phyloP scores from a whole-genome alignment of 2,888 invertebrate genomes.

The Andrena flavipes region DNA sequence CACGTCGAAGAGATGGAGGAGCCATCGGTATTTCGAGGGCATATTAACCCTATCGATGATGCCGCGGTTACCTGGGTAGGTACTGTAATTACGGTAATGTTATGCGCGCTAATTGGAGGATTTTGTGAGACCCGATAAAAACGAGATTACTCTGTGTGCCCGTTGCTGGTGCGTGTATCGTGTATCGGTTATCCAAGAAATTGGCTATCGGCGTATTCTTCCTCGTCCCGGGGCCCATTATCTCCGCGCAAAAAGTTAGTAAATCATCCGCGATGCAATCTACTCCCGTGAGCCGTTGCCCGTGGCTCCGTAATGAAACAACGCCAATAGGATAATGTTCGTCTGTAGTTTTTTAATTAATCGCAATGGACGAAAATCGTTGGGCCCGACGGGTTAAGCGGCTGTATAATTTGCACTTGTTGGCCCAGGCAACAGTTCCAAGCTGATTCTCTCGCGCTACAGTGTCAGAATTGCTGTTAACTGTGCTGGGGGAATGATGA shows the following conservation, averaged over 20 bases:
- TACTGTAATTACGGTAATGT: constrained; percentile 81
- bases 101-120: constrained; percentile 82
- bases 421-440: neutral
- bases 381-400: neutral
- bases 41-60: constrained; percentile 76
- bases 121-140: constrained; percentile 79
- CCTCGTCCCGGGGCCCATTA: constrained; percentile 60
- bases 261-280: constrained; percentile 68
- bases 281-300: constrained; percentile 11
- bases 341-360: constrained; percentile 50
- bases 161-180: constrained; percentile 65
- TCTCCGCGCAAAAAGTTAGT: constrained; percentile 57
- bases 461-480: neutral
- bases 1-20: constrained; percentile 48
- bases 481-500: too few relatives aligned
- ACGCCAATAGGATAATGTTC: constrained; percentile 49
- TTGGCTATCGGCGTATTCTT: constrained; percentile 74
- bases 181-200: constrained; percentile 74
- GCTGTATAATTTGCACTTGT: constrained; percentile 21
- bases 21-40: constrained; percentile 68
- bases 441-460: neutral
- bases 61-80: constrained; percentile 65
- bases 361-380: constrained; percentile 40
- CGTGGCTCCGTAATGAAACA: constrained; percentile 42
- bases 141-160: constrained; percentile 76